Percentiles rank a stretch among this genome's conserved stretches.
These are phyloP conservation scores for Parthenolecanium corni DNA, from an alignment of 2,888 invertebrate species.

Conservation along the genomic window DNA sequence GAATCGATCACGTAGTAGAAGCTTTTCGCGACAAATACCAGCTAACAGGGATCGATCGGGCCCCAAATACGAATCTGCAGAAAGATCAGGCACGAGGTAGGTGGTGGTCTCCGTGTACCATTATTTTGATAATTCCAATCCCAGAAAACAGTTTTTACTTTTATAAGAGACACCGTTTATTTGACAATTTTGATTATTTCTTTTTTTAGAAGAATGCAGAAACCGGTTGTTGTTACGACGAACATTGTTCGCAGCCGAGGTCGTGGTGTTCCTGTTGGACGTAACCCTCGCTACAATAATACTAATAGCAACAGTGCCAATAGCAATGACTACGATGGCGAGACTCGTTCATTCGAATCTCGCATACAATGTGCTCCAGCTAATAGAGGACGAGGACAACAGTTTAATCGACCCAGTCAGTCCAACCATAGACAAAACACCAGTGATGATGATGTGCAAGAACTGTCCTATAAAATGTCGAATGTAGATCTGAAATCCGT, in stretches of 20 bases:
- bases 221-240: background rate
- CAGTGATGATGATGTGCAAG: slow-evolving; percentile 3
- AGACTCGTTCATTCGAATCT: background rate
- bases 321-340: background rate
- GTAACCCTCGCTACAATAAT: background rate
- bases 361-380: slow-evolving; percentile 4
- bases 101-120: too few species aligned
- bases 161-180: too few species aligned
- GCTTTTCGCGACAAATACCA: too few species aligned
- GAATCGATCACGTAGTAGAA: too few species aligned
- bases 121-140: too few species aligned
- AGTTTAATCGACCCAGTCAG: background rate
- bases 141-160: too few species aligned
- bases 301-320: background rate
- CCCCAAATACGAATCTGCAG: too few species aligned
- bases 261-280: slow-evolving; percentile 4
- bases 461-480: slow-evolving; percentile 4
- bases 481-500: background rate
- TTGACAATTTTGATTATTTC: background rate
- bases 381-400: slow-evolving; percentile 16
- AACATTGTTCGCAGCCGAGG: background rate
- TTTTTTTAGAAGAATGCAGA: background rate
- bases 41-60: too few species aligned
- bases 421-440: background rate
- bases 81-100: too few species aligned